A percentile compares a stretch with the other conserved stretches of the same genome.
These are phyloP conservation scores for Bambusicola thoracicus DNA, from an alignment of 2,113 vertebrate genomes.

Conservation along the genomic window DNA sequence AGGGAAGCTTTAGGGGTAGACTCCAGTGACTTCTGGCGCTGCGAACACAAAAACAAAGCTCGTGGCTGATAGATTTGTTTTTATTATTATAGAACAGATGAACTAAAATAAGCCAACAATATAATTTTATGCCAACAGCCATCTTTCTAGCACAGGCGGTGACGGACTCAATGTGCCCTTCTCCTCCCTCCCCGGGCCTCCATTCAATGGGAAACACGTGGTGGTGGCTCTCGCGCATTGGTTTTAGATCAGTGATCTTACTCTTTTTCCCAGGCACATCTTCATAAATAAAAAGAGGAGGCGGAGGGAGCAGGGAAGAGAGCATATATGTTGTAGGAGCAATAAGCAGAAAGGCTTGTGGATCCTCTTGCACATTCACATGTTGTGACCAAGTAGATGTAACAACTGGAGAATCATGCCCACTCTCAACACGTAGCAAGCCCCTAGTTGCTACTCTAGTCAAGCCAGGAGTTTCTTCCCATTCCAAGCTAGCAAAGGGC, in stretches of 20 bases:
- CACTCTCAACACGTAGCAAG: constrained; percentile 13
- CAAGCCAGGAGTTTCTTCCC: constrained; percentile 49
- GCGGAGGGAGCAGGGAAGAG: constrained; percentile 23
- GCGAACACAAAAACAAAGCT: constrained; percentile 49
- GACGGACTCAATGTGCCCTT: constrained; percentile 50
- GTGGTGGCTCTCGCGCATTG: constrained; percentile 3
- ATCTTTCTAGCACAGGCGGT: constrained; percentile 68
- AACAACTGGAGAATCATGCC: constrained; percentile 25
- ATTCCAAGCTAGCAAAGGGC: constrained; percentile 33
- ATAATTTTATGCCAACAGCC: constrained; percentile 78
- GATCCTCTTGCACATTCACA: constrained; percentile 33
- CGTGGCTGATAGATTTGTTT: constrained; percentile 77
- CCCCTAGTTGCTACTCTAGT: constrained; percentile 45
- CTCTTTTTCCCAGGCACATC: background rate
- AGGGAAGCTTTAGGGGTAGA: background rate
- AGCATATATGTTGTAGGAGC: constrained; percentile 52
- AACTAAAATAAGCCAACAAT: constrained; percentile 79
- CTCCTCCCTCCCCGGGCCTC: background rate
- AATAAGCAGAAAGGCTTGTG: constrained; percentile 66
- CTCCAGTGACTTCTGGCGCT: background rate
- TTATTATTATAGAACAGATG: constrained; percentile 83
- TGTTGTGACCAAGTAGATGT: background rate
- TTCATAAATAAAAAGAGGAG: constrained; percentile 15
- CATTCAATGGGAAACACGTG: background rate
- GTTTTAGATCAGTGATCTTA: background rate